Conservation (phyloP, 2,888 invertebrate species). For the Amphimallon solstitiale region DNA sequence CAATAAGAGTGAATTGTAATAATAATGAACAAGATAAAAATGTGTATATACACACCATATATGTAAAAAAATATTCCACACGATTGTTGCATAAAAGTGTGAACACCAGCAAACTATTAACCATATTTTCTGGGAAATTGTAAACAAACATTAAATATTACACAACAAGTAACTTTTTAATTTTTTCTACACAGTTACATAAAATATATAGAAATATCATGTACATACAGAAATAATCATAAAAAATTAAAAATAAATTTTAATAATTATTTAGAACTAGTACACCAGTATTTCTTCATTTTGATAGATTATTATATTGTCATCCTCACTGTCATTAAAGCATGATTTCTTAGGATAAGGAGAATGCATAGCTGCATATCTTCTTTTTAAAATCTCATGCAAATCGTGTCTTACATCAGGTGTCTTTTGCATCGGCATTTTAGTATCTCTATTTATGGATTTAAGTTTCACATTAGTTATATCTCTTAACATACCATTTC, state of each 20-base stretch:
- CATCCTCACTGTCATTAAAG: slow-evolving; percentile 30
- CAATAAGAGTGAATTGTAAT: too few relatives aligned
- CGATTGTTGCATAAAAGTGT: too few relatives aligned
- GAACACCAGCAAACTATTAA: too few relatives aligned
- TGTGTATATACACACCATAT: too few relatives aligned
- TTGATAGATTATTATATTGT: slow-evolving; percentile 9
- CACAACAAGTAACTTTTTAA: too few relatives aligned
- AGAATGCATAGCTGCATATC: slow-evolving; percentile 54
- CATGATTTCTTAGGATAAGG: slow-evolving; percentile 38
- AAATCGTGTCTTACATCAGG: slow-evolving; percentile 50
- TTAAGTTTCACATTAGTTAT: slow-evolving; percentile 38
- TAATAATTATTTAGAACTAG: background rate
- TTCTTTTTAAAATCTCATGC: slow-evolving; percentile 49
- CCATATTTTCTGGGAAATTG: background rate
- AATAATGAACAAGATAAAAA: too few relatives aligned
- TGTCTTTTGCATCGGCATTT: slow-evolving; percentile 39
- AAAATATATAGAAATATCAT: too few relatives aligned
- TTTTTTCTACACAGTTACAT: too few relatives aligned
- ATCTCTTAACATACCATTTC: slow-evolving; percentile 26
- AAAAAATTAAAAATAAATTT: too few relatives aligned
- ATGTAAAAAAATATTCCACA: too few relatives aligned
- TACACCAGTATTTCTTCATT: slow-evolving; percentile 10
- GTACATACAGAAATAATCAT: too few relatives aligned
- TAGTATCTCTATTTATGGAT: slow-evolving; percentile 29
- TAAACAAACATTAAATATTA: background rate